phyloP scores from a whole-genome alignment of 2,113 vertebrate species.

The Bostrychus sinensis region DNA sequence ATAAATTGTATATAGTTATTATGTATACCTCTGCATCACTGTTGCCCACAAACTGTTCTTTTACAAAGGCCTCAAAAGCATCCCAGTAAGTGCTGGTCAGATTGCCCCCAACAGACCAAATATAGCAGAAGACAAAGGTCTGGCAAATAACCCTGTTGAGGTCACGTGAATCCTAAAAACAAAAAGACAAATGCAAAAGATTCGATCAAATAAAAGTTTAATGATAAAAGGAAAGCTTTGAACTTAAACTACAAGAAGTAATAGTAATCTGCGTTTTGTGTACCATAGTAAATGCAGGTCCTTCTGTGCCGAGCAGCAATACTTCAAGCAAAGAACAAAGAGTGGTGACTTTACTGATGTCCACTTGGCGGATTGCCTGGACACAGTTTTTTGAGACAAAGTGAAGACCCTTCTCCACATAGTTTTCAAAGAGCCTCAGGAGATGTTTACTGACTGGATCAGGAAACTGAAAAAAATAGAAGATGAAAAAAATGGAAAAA shows the following conservation, averaged over 20 bases:
- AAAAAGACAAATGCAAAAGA: slow-evolving; percentile 4
- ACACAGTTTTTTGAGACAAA: slow-evolving; percentile 82
- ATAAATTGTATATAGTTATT: neutral
- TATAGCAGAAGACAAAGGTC: slow-evolving; percentile 86
- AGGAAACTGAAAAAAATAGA: slow-evolving; percentile 56
- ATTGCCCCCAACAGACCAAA: slow-evolving; percentile 85
- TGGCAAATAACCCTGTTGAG: slow-evolving; percentile 79
- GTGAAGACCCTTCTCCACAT: slow-evolving; percentile 85
- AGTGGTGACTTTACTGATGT: slow-evolving; percentile 89
- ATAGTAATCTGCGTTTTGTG: neutral
- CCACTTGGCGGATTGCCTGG: slow-evolving; percentile 87
- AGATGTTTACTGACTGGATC: slow-evolving; percentile 74
- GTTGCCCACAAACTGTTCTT: slow-evolving; percentile 82
- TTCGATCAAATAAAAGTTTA: neutral
- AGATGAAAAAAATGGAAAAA: neutral
- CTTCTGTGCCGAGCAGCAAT: slow-evolving; percentile 78
- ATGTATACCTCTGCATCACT: slow-evolving; percentile 76
- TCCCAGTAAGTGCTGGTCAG: slow-evolving; percentile 79
- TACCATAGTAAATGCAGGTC: slow-evolving; percentile 82
- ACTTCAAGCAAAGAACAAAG: slow-evolving; percentile 87
- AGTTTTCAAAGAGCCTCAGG: slow-evolving; percentile 80
- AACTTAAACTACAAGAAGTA: neutral
- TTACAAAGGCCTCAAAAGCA: slow-evolving; percentile 82
- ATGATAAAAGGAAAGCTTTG: neutral
- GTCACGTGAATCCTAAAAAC: slow-evolving; percentile 75